These are phyloP conservation scores for Cephus cinctus DNA, from an alignment of 1,140 invertebrate genomes.

Conservation along the genomic window DNA sequence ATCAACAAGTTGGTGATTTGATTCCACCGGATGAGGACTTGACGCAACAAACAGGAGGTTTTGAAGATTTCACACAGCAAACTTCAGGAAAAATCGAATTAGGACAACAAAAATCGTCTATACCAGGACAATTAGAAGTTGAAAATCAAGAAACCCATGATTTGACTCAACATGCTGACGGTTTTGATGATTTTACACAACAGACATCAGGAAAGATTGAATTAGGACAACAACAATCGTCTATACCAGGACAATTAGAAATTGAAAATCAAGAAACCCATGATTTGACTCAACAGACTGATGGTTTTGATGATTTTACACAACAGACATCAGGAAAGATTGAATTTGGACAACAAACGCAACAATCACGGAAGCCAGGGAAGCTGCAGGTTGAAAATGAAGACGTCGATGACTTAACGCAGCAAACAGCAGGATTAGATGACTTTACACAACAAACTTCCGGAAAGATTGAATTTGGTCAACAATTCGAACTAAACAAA, in stretches of 20 bases:
- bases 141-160: slow-evolving; percentile 14
- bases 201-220: slow-evolving; percentile 20
- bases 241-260: slow-evolving; percentile 1
- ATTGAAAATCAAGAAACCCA: slow-evolving; percentile 4
- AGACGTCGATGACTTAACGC: background rate
- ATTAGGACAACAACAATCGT: slow-evolving; percentile 7
- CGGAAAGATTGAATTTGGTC: slow-evolving; percentile 9
- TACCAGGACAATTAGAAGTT: background rate
- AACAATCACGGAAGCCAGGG: slow-evolving; percentile 1
- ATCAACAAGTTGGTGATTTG: slow-evolving; percentile 2
- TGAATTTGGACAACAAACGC: slow-evolving; percentile 39
- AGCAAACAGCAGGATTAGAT: slow-evolving; percentile 10
- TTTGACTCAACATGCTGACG: slow-evolving; percentile 9
- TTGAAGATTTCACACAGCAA: background rate
- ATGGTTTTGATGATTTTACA: slow-evolving; percentile 17
- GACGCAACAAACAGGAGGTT: slow-evolving; percentile 10
- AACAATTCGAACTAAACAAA: slow-evolving; percentile 2
- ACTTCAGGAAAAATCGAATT: too few species aligned
- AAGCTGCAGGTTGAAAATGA: background rate
- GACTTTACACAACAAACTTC: slow-evolving; percentile 20
- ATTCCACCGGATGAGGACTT: slow-evolving; percentile 17
- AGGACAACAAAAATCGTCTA: slow-evolving; percentile 8
- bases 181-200: background rate
- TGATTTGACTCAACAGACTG: slow-evolving; percentile 27
- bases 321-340: slow-evolving; percentile 35